These are phyloP conservation scores for Cladorhizidae sp. DNA, from an alignment of 37 sponge, comb jelly and placozoan genomes.

Conservation along the genomic window DNA sequence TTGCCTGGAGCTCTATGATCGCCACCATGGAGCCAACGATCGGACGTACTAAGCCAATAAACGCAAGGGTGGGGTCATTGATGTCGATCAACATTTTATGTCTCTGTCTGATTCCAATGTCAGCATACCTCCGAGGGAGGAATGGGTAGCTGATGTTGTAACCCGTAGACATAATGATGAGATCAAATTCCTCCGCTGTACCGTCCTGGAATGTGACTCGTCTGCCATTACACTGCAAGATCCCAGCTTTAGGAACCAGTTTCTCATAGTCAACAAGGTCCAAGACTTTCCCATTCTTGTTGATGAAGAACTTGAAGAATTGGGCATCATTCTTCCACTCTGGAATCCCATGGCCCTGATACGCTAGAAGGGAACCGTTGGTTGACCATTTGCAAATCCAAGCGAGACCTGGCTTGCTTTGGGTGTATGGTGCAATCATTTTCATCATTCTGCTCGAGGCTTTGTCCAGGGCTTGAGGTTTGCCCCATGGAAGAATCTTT, in stretches of 20 bases:
- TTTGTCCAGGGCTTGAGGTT: conserved; percentile 80
- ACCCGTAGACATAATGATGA: conserved; percentile 77
- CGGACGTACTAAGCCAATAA: conserved; percentile 88
- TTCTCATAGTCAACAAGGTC: conserved; percentile 75
- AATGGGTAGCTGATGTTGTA: conserved; percentile 62
- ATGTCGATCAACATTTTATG: conserved; percentile 86
- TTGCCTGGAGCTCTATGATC: conserved; percentile 83
- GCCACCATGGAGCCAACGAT: conserved; percentile 75
- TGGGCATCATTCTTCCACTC: conserved; percentile 77
- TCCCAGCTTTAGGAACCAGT: conserved; percentile 74
- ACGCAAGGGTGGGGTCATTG: conserved; percentile 79
- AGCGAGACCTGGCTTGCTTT: conserved; percentile 72
- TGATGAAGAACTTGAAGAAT: conserved; percentile 68
- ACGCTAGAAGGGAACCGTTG: conserved; percentile 79
- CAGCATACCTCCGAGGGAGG: conserved; percentile 56
- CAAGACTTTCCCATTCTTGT: conserved; percentile 80
- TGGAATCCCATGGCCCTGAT: conserved; percentile 86
- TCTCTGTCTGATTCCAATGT: conserved; percentile 42
- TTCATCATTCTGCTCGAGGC: conserved; percentile 73
- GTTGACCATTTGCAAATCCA: conserved; percentile 92
- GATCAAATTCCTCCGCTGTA: conserved; percentile 67
- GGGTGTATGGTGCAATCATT: conserved; percentile 61
- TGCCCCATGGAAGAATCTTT: conserved; percentile 74
- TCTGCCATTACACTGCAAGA: conserved; percentile 50
- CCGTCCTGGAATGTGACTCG: conserved; percentile 70